Percentiles rank a stretch among this genome's conserved stretches.
These are phyloP conservation scores for Cyphomyrus discorhynchus DNA, from an alignment of 2,113 vertebrate species.

Conservation along the genomic window DNA sequence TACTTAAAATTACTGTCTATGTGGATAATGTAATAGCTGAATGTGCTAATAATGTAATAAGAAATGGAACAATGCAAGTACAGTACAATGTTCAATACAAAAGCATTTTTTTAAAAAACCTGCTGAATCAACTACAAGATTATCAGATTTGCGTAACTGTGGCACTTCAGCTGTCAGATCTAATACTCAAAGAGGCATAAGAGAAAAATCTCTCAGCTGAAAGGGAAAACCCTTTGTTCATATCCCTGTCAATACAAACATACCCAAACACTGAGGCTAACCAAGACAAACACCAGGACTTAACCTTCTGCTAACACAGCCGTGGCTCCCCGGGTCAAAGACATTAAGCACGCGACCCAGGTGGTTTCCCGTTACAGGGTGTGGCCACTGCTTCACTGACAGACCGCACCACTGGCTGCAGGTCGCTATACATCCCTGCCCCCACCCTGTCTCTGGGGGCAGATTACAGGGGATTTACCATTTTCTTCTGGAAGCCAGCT, in stretches of 20 bases:
- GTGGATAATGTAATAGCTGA: not conserved
- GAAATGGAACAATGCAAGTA: not conserved
- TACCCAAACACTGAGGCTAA: not conserved
- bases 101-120: not conserved
- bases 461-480: slow-evolving; percentile 36
- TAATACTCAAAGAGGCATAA: not conserved
- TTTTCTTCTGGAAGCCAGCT: slow-evolving; percentile 40
- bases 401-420: not conserved
- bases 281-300: not conserved
- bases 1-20: not conserved
- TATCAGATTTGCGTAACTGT: not conserved
- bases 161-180: not conserved
- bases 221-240: not conserved
- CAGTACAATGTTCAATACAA: not conserved
- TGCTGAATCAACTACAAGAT: not conserved
- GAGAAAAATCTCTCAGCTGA: not conserved
- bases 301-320: not conserved
- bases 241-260: not conserved
- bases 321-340: slow-evolving; percentile 1
- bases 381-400: not conserved
- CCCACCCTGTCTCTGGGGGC: not conserved
- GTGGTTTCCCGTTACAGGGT: slow-evolving; percentile 11
- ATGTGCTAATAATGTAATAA: not conserved
- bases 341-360: slow-evolving; percentile 52
- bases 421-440: slow-evolving; percentile 32